A percentile compares a stretch with the other conserved stretches of the same genome.
Evolutionary conservation across 2,113 vertebrate genomes (phyloP).

Genomic region (Motacilla tschutschensis): DNA sequence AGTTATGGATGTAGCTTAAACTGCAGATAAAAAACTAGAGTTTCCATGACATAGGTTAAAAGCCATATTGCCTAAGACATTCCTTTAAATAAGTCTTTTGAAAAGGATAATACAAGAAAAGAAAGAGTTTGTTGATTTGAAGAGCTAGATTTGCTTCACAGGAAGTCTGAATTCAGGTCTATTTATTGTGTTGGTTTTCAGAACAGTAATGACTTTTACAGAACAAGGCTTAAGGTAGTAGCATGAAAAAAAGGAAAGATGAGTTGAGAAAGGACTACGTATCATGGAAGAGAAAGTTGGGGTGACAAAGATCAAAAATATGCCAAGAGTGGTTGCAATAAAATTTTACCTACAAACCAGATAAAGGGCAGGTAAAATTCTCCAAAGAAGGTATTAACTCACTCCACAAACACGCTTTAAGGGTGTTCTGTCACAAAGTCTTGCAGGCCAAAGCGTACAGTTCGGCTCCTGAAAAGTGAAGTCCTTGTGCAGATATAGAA

Average conservation of each 20-base stretch:
- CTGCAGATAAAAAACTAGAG: neutral
- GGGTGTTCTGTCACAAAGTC: neutral
- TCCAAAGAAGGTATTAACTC: neutral
- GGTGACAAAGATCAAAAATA: neutral
- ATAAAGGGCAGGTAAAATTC: neutral
- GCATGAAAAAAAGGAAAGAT: neutral
- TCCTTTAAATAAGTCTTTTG: neutral
- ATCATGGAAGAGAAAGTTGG: neutral
- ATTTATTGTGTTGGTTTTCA: neutral
- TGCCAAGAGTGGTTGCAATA: neutral
- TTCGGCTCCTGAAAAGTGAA: neutral
- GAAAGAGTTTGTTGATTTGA: neutral
- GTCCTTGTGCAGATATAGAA: neutral
- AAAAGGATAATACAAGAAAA: neutral
- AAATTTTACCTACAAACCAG: neutral
- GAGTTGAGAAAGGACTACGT: neutral
- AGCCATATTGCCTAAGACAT: neutral
- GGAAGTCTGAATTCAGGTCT: neutral
- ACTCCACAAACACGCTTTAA: neutral
- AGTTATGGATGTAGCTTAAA: neutral
- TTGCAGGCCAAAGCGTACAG: rapidly evolving
- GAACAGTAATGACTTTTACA: neutral
- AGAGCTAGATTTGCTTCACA: neutral
- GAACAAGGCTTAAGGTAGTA: rapidly evolving
- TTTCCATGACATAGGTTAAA: neutral